Conservation (phyloP, 2,888 invertebrate genomes). For the Thymelicus acteon region DNA sequence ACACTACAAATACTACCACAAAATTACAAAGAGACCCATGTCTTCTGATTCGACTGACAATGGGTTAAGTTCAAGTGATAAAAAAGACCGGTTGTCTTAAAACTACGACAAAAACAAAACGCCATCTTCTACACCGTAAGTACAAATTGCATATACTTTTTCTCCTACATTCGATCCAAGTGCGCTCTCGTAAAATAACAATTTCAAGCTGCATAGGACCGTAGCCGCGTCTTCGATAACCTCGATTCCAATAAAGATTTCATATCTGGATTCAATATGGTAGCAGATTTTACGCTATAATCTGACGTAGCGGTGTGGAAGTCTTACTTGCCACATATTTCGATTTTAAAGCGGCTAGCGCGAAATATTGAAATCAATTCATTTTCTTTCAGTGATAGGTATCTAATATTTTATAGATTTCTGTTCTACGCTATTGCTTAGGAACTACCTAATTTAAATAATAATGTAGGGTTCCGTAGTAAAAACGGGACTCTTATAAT, state of each 20-base stretch:
- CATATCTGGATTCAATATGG: conserved; percentile 31
- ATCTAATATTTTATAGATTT: background rate
- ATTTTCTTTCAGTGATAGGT: conserved; percentile 10
- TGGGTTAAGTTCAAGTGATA: too few relatives aligned
- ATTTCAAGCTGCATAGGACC: conserved; percentile 12
- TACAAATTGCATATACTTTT: background rate
- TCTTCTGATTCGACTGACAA: too few relatives aligned
- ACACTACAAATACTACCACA: too few relatives aligned
- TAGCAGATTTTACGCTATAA: conserved; percentile 20
- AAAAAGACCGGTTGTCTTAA: too few relatives aligned
- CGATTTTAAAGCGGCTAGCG: conserved; percentile 21
- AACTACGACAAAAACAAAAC: too few relatives aligned
- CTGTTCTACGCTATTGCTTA: background rate
- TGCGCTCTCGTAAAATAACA: conserved; percentile 9
- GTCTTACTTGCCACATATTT: conserved; percentile 32
- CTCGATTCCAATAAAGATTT: conserved; percentile 28
- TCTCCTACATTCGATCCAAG: background rate
- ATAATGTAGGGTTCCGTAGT: too few relatives aligned
- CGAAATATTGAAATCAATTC: conserved; percentile 17
- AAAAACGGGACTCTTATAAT: too few relatives aligned
- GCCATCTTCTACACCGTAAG: too few relatives aligned
- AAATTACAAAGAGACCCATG: too few relatives aligned
- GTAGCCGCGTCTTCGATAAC: conserved; percentile 15
- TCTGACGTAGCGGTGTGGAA: conserved; percentile 12
- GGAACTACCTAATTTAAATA: too few relatives aligned